phyloP scores from a whole-genome alignment of 2,113 vertebrate species.

The Myocastor coypus region DNA sequence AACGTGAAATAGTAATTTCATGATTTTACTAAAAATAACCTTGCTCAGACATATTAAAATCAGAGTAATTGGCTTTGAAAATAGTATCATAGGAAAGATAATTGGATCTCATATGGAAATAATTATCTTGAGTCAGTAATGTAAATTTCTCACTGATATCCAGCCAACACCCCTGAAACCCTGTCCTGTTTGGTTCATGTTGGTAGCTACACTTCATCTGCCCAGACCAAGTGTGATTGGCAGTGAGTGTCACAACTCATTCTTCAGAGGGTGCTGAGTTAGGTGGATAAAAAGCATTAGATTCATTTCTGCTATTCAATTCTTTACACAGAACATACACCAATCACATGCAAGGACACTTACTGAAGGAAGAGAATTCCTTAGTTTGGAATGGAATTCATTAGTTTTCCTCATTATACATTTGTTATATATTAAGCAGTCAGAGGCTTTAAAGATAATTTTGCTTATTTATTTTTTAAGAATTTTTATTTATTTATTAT shows the following conservation, averaged over 20 bases:
- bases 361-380: neutral
- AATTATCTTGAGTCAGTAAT: neutral
- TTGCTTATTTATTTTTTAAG: too few relatives aligned
- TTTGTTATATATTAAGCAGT: neutral
- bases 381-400: neutral
- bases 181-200: rapidly evolving
- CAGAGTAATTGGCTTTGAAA: neutral
- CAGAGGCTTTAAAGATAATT: too few relatives aligned
- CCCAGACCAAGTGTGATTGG: neutral
- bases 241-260: neutral
- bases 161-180: neutral
- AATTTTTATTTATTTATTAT: too few relatives aligned
- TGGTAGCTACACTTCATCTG: rapidly evolving
- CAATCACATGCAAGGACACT: neutral
- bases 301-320: neutral
- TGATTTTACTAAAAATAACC: neutral
- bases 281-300: neutral
- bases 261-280: neutral
- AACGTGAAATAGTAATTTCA: neutral
- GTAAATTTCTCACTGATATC: neutral
- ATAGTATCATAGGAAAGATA: neutral
- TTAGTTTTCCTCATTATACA: neutral
- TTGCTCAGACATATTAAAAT: neutral
- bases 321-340: neutral
- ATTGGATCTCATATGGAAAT: neutral